Evolutionary conservation across 1,140 invertebrate species (phyloP).

Genomic region (Doryteuthis pealeii): DNA sequence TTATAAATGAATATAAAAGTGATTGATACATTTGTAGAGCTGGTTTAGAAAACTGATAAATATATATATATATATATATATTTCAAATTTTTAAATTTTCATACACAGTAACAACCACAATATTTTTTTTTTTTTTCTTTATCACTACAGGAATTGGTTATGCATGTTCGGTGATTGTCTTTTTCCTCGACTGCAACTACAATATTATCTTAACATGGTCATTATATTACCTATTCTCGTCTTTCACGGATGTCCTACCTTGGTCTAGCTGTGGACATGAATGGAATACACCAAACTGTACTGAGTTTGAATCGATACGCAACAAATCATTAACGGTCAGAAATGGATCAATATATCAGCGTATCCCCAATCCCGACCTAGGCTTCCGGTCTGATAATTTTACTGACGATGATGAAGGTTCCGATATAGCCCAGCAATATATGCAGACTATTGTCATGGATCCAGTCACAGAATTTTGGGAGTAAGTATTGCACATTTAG

Average conservation of each 20-base stretch:
- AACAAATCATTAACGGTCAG: not conserved
- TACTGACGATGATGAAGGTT: not conserved
- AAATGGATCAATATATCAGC: not conserved
- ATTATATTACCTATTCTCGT: constrained; percentile 56
- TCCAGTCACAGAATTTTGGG: constrained; percentile 55
- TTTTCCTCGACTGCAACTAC: constrained; percentile 55
- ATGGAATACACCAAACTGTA: constrained; percentile 58
- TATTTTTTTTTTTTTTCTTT: too few species aligned
- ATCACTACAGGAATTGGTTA: constrained; percentile 48
- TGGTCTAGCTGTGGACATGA: constrained; percentile 60
- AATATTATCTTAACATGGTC: constrained; percentile 58
- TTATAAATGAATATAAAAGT: too few species aligned
- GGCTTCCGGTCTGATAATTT: not conserved
- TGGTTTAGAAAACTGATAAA: too few species aligned
- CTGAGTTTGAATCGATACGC: constrained; percentile 16
- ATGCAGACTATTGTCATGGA: constrained; percentile 25
- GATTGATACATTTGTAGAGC: too few species aligned
- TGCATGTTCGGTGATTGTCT: constrained; percentile 48
- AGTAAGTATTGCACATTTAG: constrained; percentile 46
- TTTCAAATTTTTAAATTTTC: too few species aligned
- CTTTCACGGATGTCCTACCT: constrained; percentile 56
- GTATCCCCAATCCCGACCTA: constrained; percentile 4
- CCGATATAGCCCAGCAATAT: not conserved
- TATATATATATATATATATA: too few species aligned
- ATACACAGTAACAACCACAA: too few species aligned